Evolutionary conservation across 1,140 invertebrate species (phyloP).

Genomic region (Formica selysi): DNA sequence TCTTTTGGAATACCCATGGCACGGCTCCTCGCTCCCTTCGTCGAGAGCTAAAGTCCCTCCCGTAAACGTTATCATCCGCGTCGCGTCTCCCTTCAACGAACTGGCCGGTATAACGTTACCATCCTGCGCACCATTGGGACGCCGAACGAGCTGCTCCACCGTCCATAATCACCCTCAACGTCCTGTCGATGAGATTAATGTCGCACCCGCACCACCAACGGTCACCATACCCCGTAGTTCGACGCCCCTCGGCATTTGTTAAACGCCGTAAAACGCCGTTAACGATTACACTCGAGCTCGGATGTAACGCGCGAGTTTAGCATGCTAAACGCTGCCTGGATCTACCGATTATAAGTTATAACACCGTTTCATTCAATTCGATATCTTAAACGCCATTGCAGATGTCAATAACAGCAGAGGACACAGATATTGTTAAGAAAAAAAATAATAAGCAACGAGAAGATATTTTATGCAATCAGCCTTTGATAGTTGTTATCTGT

Average conservation of each 20-base stretch:
- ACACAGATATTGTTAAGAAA: background rate
- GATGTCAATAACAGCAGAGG: background rate
- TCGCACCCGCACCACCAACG: slow-evolving; percentile 52
- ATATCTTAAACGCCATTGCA: background rate
- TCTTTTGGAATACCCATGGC: slow-evolving; percentile 47
- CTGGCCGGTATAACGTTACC: slow-evolving; percentile 70
- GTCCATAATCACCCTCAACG: slow-evolving; percentile 79
- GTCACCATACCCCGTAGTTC: slow-evolving; percentile 27
- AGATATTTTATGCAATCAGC: background rate
- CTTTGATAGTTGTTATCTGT: background rate
- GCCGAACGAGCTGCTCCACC: slow-evolving; percentile 72
- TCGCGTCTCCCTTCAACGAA: slow-evolving; percentile 55
- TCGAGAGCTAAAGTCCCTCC: slow-evolving; percentile 16
- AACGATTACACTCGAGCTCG: slow-evolving; percentile 39
- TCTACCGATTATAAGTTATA: background rate
- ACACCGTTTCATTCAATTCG: background rate
- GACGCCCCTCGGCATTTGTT: slow-evolving; percentile 44
- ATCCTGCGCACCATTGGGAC: slow-evolving; percentile 54
- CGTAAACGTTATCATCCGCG: slow-evolving; percentile 44
- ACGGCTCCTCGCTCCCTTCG: slow-evolving; percentile 65
- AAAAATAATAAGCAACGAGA: background rate
- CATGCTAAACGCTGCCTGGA: slow-evolving; percentile 15
- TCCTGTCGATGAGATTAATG: slow-evolving; percentile 82
- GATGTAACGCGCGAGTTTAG: background rate
- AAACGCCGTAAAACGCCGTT: slow-evolving; percentile 53